Conservation (phyloP, 2,888 invertebrate species). For the Scaptomyza flava region DNA sequence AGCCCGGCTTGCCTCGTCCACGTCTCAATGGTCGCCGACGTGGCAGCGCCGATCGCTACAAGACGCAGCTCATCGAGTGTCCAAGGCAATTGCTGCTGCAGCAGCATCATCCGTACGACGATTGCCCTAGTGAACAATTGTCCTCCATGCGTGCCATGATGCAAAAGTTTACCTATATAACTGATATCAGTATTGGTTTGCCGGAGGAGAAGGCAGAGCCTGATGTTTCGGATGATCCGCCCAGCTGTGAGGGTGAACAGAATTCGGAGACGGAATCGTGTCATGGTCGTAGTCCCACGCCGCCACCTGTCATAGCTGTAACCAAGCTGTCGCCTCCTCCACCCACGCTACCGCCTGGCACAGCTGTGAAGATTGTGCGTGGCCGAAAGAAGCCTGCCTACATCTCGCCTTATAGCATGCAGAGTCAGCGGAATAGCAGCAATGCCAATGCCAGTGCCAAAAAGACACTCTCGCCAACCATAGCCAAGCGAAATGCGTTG, state of each 20-base stretch:
- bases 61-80: slow-evolving; percentile 88
- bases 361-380: slow-evolving; percentile 76
- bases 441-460: slow-evolving; percentile 35
- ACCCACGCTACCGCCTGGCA: slow-evolving; percentile 48
- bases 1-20: slow-evolving; percentile 33
- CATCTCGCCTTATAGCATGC: slow-evolving; percentile 86
- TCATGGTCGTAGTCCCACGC: slow-evolving; percentile 71
- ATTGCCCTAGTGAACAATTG: slow-evolving; percentile 66
- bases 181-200: slow-evolving; percentile 82
- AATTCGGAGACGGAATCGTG: slow-evolving; percentile 86
- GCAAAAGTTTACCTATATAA: slow-evolving; percentile 81
- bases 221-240: slow-evolving; percentile 4
- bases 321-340: slow-evolving; percentile 23
- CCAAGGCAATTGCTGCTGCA: slow-evolving; percentile 52
- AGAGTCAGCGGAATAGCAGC: slow-evolving; percentile 68
- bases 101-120: slow-evolving; percentile 32
- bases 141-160: slow-evolving; percentile 82
- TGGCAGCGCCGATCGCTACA: slow-evolving; percentile 88
- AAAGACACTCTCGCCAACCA: slow-evolving; percentile 58
- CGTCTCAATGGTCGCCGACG: slow-evolving; percentile 63
- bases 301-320: slow-evolving; percentile 26
- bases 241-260: slow-evolving; percentile 86
- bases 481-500: slow-evolving; percentile 52
- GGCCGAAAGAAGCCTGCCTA: slow-evolving; percentile 88
- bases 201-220: neutral